These are phyloP conservation scores for Nezara viridula DNA, from an alignment of 2,888 invertebrate species.

Conservation along the genomic window DNA sequence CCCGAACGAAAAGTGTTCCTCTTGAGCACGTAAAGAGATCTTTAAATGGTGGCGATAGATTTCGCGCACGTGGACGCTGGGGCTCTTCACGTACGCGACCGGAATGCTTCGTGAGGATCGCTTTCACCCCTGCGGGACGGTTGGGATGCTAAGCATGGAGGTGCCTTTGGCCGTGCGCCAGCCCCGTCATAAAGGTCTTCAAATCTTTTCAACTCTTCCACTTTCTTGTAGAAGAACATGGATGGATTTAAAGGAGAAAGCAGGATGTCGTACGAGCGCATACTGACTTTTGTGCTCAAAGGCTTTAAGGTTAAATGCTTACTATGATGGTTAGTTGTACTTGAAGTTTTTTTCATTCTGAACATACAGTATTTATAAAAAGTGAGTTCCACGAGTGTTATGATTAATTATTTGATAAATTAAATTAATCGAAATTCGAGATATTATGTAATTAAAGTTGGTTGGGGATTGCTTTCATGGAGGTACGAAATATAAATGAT, in stretches of 20 bases:
- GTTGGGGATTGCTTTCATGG: too few relatives aligned
- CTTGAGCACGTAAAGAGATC: slow-evolving; percentile 9
- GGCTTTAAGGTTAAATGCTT: neutral
- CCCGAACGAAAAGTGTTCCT: neutral
- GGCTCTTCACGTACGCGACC: neutral
- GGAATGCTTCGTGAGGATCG: neutral
- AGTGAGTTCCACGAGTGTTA: too few relatives aligned
- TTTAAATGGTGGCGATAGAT: slow-evolving; percentile 2
- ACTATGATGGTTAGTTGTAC: neutral
- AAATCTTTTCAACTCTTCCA: neutral
- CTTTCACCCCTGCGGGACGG: neutral
- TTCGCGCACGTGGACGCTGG: slow-evolving; percentile 4
- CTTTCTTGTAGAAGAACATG: slow-evolving; percentile 13
- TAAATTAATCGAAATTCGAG: too few relatives aligned
- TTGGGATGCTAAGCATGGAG: neutral
- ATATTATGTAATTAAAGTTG: too few relatives aligned
- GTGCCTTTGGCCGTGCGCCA: neutral
- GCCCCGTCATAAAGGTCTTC: neutral
- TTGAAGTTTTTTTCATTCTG: too few relatives aligned
- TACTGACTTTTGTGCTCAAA: neutral
- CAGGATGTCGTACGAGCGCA: neutral
- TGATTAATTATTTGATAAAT: too few relatives aligned
- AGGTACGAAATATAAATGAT: too few relatives aligned
- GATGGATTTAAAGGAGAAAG: slow-evolving; percentile 14
- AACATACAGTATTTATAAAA: too few relatives aligned